These are phyloP conservation scores for Protomyctophum bolini DNA, from an alignment of 2,113 vertebrate genomes.

Conservation along the genomic window DNA sequence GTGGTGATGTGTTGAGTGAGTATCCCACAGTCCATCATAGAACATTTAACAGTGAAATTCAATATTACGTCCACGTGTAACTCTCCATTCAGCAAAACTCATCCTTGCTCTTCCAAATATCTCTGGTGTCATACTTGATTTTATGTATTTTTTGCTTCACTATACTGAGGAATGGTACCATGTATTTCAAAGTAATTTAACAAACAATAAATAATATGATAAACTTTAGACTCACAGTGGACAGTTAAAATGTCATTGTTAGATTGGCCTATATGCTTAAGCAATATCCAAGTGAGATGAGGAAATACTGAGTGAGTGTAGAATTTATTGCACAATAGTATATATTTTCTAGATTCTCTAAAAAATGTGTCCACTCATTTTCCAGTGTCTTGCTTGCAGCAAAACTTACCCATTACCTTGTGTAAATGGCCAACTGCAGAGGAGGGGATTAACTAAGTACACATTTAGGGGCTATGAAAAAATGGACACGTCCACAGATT, in stretches of 20 bases:
- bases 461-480: conserved; percentile 58
- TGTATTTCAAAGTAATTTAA: too few relatives aligned
- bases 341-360: neutral
- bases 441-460: conserved; percentile 64
- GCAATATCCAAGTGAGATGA: neutral
- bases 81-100: neutral
- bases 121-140: conserved; percentile 3
- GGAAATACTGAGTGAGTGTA: neutral
- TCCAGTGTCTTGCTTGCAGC: conserved; percentile 27
- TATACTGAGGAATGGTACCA: too few relatives aligned
- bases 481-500: conserved; percentile 64
- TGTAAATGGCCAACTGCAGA: conserved; percentile 54
- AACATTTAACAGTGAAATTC: conserved; percentile 26
- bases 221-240: too few relatives aligned
- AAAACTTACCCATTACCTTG: conserved; percentile 46
- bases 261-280: too few relatives aligned
- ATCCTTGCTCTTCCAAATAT: neutral
- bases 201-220: too few relatives aligned
- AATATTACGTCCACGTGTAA: neutral
- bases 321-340: neutral
- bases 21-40: conserved; percentile 7
- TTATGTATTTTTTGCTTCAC: neutral
- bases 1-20: conserved; percentile 25
- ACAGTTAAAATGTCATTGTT: too few relatives aligned
- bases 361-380: conserved; percentile 23